phyloP scores from a whole-genome alignment of 37 sponge, comb jelly and placozoan genomes.

The Ianthella basta region DNA sequence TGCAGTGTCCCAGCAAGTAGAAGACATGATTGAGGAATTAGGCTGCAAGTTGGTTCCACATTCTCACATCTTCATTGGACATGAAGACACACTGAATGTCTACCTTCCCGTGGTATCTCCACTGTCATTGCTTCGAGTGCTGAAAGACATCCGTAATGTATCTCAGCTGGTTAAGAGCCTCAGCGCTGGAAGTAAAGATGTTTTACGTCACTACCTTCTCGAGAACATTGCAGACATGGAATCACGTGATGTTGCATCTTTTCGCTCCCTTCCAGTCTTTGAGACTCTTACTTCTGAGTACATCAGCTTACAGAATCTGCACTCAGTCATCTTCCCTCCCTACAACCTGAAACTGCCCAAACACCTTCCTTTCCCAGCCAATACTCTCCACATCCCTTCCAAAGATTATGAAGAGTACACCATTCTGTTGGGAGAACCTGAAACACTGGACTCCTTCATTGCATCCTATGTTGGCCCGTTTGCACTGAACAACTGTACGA shows the following conservation, averaged over 20 bases:
- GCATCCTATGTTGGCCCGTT: conserved; percentile 19
- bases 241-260: too few relatives aligned
- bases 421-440: conserved; percentile 26
- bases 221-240: too few relatives aligned
- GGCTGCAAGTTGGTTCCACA: conserved; percentile 5
- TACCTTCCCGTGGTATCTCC: conserved; percentile 3
- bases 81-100: not conserved
- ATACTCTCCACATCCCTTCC: conserved; percentile 13
- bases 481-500: not conserved
- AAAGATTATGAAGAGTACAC: not conserved
- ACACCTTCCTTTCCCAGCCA: conserved; percentile 28
- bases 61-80: not conserved
- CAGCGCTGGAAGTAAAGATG: too few relatives aligned
- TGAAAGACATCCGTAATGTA: too few relatives aligned
- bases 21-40: not conserved
- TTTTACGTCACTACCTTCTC: too few relatives aligned
- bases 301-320: too few relatives aligned
- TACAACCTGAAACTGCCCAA: not conserved
- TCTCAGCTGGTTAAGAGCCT: too few relatives aligned
- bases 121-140: not conserved
- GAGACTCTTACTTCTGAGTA: too few relatives aligned
- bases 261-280: too few relatives aligned
- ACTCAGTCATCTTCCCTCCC: too few relatives aligned
- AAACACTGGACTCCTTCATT: conserved; percentile 26
- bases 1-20: too few relatives aligned